A percentile compares a stretch with the other conserved stretches of the same genome.
These are phyloP conservation scores for Escarpia spicata DNA, from an alignment of 2,888 invertebrate species.

Conservation along the genomic window DNA sequence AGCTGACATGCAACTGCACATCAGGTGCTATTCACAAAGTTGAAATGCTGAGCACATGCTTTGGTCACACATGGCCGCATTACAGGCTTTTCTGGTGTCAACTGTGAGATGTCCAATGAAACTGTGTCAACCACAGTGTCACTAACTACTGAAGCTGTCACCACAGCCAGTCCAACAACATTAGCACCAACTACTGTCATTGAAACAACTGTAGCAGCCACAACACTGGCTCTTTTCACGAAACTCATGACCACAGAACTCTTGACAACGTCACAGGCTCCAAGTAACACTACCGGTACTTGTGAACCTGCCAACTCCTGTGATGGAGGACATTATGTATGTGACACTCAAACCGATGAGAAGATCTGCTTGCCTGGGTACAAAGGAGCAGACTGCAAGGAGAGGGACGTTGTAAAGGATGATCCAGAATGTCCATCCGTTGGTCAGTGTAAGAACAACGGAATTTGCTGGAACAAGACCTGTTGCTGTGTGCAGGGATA, in stretches of 20 bases:
- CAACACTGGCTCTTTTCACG: background rate
- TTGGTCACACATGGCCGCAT: background rate
- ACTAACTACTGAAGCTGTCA: background rate
- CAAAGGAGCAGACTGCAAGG: background rate
- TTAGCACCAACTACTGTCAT: background rate
- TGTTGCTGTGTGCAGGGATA: constrained; percentile 20
- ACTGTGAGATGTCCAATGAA: constrained; percentile 20
- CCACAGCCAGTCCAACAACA: background rate
- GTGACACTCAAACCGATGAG: background rate
- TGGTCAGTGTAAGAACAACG: background rate
- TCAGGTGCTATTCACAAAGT: background rate
- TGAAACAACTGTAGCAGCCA: background rate
- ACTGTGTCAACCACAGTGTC: constrained; percentile 8
- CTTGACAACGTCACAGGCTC: background rate
- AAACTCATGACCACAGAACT: background rate
- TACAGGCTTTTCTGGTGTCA: constrained; percentile 23
- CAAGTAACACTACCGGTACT: background rate
- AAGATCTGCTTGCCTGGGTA: background rate
- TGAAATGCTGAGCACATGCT: background rate
- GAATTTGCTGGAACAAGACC: constrained; percentile 7
- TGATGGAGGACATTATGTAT: constrained; percentile 24
- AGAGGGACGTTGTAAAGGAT: background rate
- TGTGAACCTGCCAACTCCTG: constrained; percentile 20
- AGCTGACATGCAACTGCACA: background rate
- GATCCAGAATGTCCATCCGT: constrained; percentile 17